These are phyloP conservation scores for Dromius quadrimaculatus DNA, from an alignment of 2,888 invertebrate species.

Conservation along the genomic window DNA sequence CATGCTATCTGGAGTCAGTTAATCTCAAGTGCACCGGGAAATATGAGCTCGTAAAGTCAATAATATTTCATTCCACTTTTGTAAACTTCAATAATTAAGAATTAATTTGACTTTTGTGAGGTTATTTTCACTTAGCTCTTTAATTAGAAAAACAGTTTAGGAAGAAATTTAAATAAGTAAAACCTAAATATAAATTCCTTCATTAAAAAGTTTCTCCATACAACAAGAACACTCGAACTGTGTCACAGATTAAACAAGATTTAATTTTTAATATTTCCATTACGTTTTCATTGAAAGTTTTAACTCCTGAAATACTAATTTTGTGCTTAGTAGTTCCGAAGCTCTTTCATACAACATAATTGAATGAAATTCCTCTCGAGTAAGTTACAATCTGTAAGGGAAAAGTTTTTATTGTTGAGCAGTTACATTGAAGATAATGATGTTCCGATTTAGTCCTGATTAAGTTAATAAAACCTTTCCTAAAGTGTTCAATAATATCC, in stretches of 20 bases:
- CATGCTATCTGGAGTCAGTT: conserved; percentile 17
- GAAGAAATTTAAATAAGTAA: too few species aligned
- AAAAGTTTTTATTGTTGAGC: conserved; percentile 19
- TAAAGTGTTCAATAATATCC: neutral
- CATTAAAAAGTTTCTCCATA: too few species aligned
- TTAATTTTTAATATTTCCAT: too few species aligned
- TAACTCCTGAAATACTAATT: conserved; percentile 17
- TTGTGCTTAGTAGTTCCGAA: conserved; percentile 14
- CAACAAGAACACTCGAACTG: too few species aligned
- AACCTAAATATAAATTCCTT: too few species aligned
- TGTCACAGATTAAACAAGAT: too few species aligned
- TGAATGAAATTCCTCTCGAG: conserved; percentile 8
- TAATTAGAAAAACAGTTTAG: too few species aligned
- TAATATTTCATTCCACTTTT: conserved; percentile 31
- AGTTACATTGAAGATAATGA: conserved; percentile 6
- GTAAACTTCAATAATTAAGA: conserved; percentile 30
- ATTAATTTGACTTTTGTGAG: conserved; percentile 14
- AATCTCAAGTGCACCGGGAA: conserved; percentile 28
- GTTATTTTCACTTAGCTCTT: neutral
- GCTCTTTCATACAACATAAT: conserved; percentile 17
- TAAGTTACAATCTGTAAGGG: neutral
- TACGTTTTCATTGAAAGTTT: neutral
- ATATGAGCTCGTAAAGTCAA: conserved; percentile 21
- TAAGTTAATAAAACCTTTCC: conserved; percentile 1
- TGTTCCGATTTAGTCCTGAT: conserved; percentile 22